Conservation (phyloP, 2,797 vertebrate genomes). For the Cephalopachus bancanus region DNA sequence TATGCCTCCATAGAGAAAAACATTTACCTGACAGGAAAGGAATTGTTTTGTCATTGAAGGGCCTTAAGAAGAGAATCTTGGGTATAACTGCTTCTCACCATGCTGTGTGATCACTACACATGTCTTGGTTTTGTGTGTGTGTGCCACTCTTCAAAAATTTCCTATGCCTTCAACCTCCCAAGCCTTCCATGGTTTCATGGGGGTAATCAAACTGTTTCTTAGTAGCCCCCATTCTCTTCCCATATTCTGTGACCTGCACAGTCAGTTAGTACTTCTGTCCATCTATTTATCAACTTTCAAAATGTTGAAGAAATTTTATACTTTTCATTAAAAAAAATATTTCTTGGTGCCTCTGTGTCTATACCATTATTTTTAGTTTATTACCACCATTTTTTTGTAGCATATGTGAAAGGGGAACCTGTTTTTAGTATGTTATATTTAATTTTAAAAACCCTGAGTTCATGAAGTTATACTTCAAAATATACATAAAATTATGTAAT, state of each 20-base stretch:
- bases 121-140: neutral
- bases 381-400: neutral
- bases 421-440: conserved; percentile 4
- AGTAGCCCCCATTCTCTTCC: neutral
- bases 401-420: neutral
- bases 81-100: neutral
- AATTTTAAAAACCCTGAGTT: neutral
- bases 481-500: neutral
- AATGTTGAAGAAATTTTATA: neutral
- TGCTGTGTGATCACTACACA: neutral
- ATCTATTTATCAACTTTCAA: neutral
- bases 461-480: conserved; percentile 39
- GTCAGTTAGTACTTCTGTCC: neutral
- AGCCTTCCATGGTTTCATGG: neutral
- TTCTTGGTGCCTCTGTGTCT: neutral
- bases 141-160: neutral
- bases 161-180: neutral
- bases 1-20: neutral
- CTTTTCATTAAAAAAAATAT: neutral
- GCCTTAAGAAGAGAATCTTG: neutral
- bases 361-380: neutral
- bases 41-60: neutral
- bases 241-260: neutral
- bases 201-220: neutral
- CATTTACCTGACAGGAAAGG: neutral